Evolutionary conservation across 2,113 vertebrate genomes (phyloP), one percentile per base, ranked within the genome.

Genomic region (Sula dactylatra): DNA sequence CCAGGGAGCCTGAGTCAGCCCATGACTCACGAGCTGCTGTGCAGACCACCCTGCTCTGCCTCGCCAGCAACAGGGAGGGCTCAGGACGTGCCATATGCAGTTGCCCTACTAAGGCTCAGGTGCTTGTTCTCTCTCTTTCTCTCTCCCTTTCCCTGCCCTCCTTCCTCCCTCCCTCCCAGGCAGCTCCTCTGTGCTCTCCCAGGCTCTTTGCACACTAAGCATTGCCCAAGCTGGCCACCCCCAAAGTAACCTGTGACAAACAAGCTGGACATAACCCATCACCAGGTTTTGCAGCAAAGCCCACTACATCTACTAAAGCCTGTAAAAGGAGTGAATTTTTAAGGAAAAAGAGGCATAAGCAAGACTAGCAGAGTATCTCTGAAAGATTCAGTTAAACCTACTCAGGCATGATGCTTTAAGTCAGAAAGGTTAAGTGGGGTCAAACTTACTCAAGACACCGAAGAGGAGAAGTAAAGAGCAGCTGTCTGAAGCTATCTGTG

Each of bases 61-160:
- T 64, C 3, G 2, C 36, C n/a, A 25, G 54, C 66, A 36, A 67
- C 66, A 38, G 31, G 52, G 25, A 61, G 31, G 32, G 31, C 74
- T 50, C 55, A 17, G 69, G 21, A n/a, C 0, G 2, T n/a, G 36
- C 19, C 11, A 0, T 3, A 0, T 2, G 7, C 13, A 34, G 22
- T 7, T 49, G 20, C 12, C 42, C 65, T n/a, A 20, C 32, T n/a
- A 7, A 73, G 11, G 11, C 44, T 69, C 5, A 6, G 13, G 18
- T 21, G 17, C 2, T 52, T 13, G 56, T 36, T 18, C 44, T 42
- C 17, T 8, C 27, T 27, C 34, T 44, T n/a, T 17, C 21, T 70
- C 15, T 25, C 11, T 16, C 9, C n/a, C 7, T 9, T 36, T 67
- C 45, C 32, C 17, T 49, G 44, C 44, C 42, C 25, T 36, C 78